phyloP scores from a whole-genome alignment of 2,113 vertebrate species.

The Heterotis niloticus region DNA sequence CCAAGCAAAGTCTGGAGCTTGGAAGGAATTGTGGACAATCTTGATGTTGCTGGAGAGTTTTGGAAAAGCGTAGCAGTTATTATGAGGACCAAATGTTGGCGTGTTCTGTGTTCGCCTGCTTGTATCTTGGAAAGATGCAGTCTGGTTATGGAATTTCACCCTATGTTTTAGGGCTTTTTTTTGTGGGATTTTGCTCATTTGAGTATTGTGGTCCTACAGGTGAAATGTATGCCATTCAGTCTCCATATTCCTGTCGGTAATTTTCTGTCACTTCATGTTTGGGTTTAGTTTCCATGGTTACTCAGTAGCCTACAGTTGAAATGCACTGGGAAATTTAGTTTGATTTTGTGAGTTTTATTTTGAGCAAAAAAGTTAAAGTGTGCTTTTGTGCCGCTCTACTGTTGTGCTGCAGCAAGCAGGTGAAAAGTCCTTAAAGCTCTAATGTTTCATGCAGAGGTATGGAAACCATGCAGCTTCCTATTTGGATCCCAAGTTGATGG shows the following conservation, averaged over 20 bases:
- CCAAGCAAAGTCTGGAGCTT: not conserved
- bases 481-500: too few species aligned
- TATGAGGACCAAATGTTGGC: conserved; percentile 15
- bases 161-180: not conserved
- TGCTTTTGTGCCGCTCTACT: not conserved
- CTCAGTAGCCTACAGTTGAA: not conserved
- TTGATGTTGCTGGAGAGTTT: not conserved
- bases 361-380: not conserved
- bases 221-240: not conserved
- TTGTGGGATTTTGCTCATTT: not conserved
- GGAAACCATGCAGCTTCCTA: too few species aligned
- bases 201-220: not conserved
- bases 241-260: too few species aligned
- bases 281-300: too few species aligned
- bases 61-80: conserved; percentile 4
- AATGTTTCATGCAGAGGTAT: too few species aligned
- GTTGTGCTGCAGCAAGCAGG: not conserved
- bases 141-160: not conserved
- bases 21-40: not conserved
- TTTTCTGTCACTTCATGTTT: too few species aligned
- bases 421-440: not conserved
- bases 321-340: not conserved
- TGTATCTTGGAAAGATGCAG: not conserved
- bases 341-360: not conserved
- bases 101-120: not conserved